Evolutionary conservation across 2,113 vertebrate species (phyloP), one percentile per base, ranked within the genome.

Genomic region (Heterotis niloticus): DNA sequence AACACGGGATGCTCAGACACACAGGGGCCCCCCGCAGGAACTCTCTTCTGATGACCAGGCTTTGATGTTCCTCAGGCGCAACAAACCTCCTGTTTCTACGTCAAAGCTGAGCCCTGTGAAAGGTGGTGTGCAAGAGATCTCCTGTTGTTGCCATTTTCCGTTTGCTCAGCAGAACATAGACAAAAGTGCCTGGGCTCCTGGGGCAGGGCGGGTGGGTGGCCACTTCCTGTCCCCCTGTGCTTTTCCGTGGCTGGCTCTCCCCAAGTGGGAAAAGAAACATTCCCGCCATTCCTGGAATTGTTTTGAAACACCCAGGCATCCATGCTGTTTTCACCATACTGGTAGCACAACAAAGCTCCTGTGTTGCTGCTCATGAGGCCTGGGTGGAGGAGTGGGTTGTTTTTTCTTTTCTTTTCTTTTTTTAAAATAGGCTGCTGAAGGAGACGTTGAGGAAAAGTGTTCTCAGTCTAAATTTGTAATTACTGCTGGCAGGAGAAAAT

Each of bases 381-480:
- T 44, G 34, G 34, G 2, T 44, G 7, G 34, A 44, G 34, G 2
- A 44, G 34, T 44, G 34, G 2, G 3, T 44, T 44, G 34, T 44
- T 44, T 44, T n/a, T n/a, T n/a, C n/a, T n/a, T n/a, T n/a, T n/a
- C n/a, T n/a, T n/a, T n/a, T n/a, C n/a, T n/a, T n/a, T n/a, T n/a
- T 44, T 44, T 44, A 44, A 44, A 44, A 44, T 2, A 2, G 34
- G 34, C 34, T 44, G 34, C 34, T 44, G 34, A 44, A 7, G 34
- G 34, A 44, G 34, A 76, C 67, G 18, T 20, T 13, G 26, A 67
- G n/a, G 24, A 78, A n/a, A 75, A 24, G 67, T 60, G 52, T 68
- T 23, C 12, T 44, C 17, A 71, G 23, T 62, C 18, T 29, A 80
- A 52, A 75, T 78, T 78, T 80, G 69, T 82, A 83, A 84, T 83